Percentiles rank a stretch among this genome's conserved stretches.
Conservation (phyloP, 2,113 vertebrate species). For the Stegostoma tigrinum region DNA sequence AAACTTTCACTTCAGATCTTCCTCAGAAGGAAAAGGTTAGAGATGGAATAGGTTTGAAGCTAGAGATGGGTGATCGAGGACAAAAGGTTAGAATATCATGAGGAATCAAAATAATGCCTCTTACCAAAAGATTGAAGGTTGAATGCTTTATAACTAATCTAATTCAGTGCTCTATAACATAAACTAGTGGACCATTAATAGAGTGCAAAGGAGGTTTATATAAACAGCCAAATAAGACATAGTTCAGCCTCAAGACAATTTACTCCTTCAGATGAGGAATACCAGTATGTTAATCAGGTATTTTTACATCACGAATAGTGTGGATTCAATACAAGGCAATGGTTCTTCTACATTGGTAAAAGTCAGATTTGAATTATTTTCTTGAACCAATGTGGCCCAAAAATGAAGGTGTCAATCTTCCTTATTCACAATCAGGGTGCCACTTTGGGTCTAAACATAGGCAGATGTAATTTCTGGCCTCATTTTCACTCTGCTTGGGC, state of each 20-base stretch:
- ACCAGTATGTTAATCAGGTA: not conserved
- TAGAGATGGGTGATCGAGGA: too few species aligned
- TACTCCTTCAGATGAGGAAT: not conserved
- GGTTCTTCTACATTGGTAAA: not conserved
- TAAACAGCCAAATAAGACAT: not conserved
- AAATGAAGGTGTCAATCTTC: too few species aligned
- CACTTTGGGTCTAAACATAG: not conserved
- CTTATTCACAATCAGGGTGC: not conserved
- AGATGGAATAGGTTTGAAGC: too few species aligned
- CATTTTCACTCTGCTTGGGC: not conserved
- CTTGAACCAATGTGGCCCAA: not conserved
- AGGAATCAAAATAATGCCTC: not conserved
- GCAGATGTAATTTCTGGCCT: not conserved
- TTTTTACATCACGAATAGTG: not conserved
- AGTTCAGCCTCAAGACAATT: not conserved
- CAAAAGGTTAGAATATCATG: not conserved
- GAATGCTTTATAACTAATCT: not conserved
- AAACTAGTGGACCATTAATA: not conserved
- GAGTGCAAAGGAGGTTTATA: not conserved
- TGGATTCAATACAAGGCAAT: not conserved
- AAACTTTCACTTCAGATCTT: too few species aligned
- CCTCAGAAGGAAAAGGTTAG: too few species aligned
- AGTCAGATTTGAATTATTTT: not conserved
- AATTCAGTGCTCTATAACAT: not conserved
- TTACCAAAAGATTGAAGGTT: not conserved